Conservation (phyloP, 2,113 vertebrate genomes). For the Charina bottae region DNA sequence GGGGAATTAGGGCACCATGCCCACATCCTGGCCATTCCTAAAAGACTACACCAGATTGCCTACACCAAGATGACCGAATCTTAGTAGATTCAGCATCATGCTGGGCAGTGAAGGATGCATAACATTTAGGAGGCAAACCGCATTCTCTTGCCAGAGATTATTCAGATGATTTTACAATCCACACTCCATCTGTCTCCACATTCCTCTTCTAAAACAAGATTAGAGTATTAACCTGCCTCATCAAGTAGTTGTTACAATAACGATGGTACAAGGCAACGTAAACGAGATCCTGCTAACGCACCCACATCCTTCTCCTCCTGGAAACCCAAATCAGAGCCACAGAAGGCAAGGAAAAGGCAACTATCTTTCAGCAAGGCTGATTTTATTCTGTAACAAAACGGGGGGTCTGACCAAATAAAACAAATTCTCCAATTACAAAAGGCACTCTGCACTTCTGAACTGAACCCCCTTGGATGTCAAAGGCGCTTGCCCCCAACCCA, state of each 20-base stretch:
- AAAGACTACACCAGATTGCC: background rate
- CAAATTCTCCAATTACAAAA: constrained; percentile 47
- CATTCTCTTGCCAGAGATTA: background rate
- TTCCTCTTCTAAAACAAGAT: background rate
- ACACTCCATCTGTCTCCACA: background rate
- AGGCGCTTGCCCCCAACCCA: background rate
- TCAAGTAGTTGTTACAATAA: too few relatives aligned
- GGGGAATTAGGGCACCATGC: too few relatives aligned
- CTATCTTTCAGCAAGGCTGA: constrained; percentile 58
- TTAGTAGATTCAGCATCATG: background rate
- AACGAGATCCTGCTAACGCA: too few relatives aligned
- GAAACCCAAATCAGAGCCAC: background rate
- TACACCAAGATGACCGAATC: background rate
- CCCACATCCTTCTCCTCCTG: too few relatives aligned
- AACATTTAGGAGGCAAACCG: background rate
- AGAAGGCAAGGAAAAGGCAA: constrained; percentile 22
- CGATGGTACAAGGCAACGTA: background rate
- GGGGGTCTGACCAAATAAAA: constrained; percentile 56
- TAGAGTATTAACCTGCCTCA: background rate
- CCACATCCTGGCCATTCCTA: background rate
- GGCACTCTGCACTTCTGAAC: constrained; percentile 5
- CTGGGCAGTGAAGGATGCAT: background rate
- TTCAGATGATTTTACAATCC: background rate
- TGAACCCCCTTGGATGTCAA: constrained; percentile 21
- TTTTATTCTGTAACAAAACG: constrained; percentile 71